Percentiles rank a stretch among this genome's conserved stretches.
These are phyloP conservation scores for Spea bombifrons DNA, from an alignment of 2,113 vertebrate species.

Conservation along the genomic window DNA sequence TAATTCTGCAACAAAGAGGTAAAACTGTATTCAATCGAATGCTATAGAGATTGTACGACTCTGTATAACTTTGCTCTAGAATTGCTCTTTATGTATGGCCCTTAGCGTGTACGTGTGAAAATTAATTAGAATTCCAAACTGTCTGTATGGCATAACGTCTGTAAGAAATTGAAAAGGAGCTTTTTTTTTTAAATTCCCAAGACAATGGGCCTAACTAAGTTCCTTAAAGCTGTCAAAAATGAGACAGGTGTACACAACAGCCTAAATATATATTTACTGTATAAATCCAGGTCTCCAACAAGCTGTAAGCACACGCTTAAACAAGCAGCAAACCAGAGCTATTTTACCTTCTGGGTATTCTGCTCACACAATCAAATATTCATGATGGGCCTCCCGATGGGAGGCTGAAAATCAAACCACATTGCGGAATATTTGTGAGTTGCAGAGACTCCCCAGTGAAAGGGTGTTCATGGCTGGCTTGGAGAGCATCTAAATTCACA, in stretches of 20 bases:
- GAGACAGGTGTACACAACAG: neutral
- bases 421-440: conserved; percentile 16
- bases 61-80: no score
- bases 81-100: no score
- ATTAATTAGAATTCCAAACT: no score
- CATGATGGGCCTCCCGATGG: conserved; percentile 23
- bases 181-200: no score
- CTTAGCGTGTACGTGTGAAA: no score
- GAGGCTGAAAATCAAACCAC: conserved; percentile 21
- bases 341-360: conserved; percentile 24
- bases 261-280: neutral
- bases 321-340: conserved; percentile 9
- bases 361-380: conserved; percentile 34
- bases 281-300: conserved; percentile 18
- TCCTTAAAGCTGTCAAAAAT: neutral
- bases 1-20: no score
- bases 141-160: no score
- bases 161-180: no score
- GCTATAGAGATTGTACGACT: no score
- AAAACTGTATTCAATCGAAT: no score
- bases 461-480: neutral
- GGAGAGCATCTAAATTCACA: neutral
- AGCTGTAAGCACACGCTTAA: neutral
- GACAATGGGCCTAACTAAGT: no score
- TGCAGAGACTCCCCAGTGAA: neutral